phyloP scores from a whole-genome alignment of 2,888 invertebrate genomes.

The Ectemnius continuus region DNA sequence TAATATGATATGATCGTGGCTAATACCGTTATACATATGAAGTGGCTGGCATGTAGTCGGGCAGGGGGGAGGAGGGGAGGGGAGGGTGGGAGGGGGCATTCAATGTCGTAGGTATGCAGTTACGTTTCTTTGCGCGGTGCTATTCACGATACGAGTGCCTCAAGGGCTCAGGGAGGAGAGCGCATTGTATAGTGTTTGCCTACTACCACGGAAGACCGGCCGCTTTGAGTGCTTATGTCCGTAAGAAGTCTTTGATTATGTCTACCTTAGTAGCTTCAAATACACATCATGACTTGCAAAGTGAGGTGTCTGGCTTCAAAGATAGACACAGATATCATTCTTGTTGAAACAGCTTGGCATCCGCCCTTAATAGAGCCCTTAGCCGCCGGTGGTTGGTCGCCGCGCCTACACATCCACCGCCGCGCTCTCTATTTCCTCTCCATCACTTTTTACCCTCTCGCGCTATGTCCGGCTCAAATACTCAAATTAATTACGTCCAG shows the following conservation, averaged over 20 bases:
- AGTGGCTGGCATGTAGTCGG: too few relatives aligned
- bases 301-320: slow-evolving; percentile 6
- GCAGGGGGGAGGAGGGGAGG: too few relatives aligned
- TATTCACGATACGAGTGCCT: slow-evolving; percentile 7
- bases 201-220: slow-evolving; percentile 7
- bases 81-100: neutral
- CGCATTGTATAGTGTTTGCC: slow-evolving; percentile 6
- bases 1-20: too few relatives aligned
- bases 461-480: too few relatives aligned
- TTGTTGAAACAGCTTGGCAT: neutral
- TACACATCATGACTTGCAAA: slow-evolving; percentile 1
- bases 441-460: too few relatives aligned
- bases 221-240: slow-evolving; percentile 6
- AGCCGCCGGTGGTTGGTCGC: too few relatives aligned
- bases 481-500: too few relatives aligned
- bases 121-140: slow-evolving; percentile 1
- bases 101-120: neutral
- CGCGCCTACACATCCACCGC: too few relatives aligned
- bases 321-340: neutral
- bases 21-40: too few relatives aligned
- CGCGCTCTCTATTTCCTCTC: too few relatives aligned
- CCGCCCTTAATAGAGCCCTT: too few relatives aligned
- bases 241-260: slow-evolving; percentile 6
- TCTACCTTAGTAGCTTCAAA: slow-evolving; percentile 7
- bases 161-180: neutral